Percentiles rank a stretch among this genome's conserved stretches.
Conservation (phyloP, 37 sponge, comb jelly and placozoan species). For the Axinella damicornis region DNA sequence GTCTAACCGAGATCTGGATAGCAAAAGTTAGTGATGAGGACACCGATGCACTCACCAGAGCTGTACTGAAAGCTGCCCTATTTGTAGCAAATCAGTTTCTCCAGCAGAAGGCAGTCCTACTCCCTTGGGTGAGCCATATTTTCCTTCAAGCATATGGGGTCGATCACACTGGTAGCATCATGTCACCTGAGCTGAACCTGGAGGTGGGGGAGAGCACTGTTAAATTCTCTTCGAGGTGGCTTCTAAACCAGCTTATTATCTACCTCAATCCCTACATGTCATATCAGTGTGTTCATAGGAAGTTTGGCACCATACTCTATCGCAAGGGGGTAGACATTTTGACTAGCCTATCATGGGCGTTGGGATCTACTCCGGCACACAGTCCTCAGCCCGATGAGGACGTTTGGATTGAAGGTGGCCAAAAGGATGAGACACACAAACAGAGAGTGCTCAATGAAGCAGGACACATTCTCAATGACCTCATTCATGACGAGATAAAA, state of each 20-base stretch:
- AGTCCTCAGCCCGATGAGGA: no score
- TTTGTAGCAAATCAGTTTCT: conserved; percentile 13
- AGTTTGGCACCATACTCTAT: conserved; percentile 17
- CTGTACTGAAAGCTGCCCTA: not conserved
- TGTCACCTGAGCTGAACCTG: not conserved
- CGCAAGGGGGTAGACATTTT: not conserved
- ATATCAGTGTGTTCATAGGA: conserved; percentile 25
- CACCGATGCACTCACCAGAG: not conserved
- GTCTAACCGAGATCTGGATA: not conserved
- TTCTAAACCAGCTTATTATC: conserved; percentile 30
- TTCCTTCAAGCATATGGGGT: not conserved
- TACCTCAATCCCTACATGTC: conserved; percentile 2
- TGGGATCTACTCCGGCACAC: not conserved
- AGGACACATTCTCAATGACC: no score
- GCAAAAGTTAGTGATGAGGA: not conserved
- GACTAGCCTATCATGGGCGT: conserved; percentile 26
- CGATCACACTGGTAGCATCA: not conserved
- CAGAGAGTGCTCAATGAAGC: no score
- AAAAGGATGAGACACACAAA: no score
- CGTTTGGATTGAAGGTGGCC: no score
- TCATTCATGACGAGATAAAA: no score
- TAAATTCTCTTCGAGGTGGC: conserved; percentile 15
- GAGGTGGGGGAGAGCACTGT: conserved; percentile 3
- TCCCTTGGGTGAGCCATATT: not conserved
- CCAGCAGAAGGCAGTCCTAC: not conserved